Percentiles rank a stretch among this genome's conserved stretches.
phyloP scores from a whole-genome alignment of 1,140 invertebrate genomes.

The Euglossa dilemma region DNA sequence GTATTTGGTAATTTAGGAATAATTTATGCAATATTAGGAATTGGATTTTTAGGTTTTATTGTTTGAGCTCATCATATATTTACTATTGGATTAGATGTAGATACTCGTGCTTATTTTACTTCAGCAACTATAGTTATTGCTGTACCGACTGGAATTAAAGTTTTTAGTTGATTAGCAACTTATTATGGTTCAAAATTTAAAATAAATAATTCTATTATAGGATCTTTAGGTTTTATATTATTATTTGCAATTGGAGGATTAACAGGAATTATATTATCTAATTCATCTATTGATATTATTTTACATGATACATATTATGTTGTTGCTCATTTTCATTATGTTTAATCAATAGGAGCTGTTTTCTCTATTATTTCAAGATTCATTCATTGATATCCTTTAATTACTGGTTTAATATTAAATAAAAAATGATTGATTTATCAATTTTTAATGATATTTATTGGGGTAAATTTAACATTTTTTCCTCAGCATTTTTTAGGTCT shows the following conservation, averaged over 20 bases:
- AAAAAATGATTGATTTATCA: too few relatives aligned
- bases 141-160: slow-evolving; percentile 78
- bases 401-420: too few relatives aligned
- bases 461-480: slow-evolving; percentile 66
- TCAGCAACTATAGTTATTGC: slow-evolving; percentile 84
- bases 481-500: slow-evolving; percentile 85
- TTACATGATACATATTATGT: slow-evolving; percentile 75
- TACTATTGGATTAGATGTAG: slow-evolving; percentile 80
- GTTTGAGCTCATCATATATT: slow-evolving; percentile 82
- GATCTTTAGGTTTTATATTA: slow-evolving; percentile 88
- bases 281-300: slow-evolving; percentile 65
- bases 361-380: background rate
- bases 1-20: slow-evolving; percentile 79
- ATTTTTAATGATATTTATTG: too few relatives aligned
- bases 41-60: slow-evolving; percentile 87
- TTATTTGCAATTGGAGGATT: slow-evolving; percentile 86
- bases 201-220: slow-evolving; percentile 87
- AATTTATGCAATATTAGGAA: slow-evolving; percentile 86
- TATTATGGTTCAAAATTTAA: slow-evolving; percentile 81
- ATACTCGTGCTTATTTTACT: slow-evolving; percentile 83
- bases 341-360: slow-evolving; percentile 16
- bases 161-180: slow-evolving; percentile 76
- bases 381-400: background rate
- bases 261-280: slow-evolving; percentile 85
- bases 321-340: slow-evolving; percentile 82